Percentiles rank a stretch among this genome's conserved stretches.
Evolutionary conservation across 2,797 vertebrate species (phyloP).

Genomic region (Syndactyla subalaris): DNA sequence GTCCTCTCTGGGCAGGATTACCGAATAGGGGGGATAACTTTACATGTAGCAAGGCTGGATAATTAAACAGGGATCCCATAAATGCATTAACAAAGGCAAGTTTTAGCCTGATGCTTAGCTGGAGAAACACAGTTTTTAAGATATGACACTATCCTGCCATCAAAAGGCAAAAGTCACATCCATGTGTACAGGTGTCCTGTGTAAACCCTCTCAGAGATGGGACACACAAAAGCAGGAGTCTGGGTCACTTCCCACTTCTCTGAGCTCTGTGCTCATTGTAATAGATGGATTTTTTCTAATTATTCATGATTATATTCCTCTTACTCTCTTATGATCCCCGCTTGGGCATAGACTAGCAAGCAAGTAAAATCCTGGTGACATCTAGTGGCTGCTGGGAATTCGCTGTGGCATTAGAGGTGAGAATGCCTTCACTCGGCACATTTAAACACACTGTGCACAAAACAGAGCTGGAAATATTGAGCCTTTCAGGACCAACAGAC

Average conservation of each 20-base stretch:
- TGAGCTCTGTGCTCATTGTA: not conserved
- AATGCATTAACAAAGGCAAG: not conserved
- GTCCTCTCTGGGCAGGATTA: not conserved
- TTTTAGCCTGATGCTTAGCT: not conserved
- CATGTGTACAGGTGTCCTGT: rapidly evolving
- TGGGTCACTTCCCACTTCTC: not conserved
- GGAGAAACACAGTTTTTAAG: not conserved
- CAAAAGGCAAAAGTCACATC: not conserved
- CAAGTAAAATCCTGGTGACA: slow-evolving; percentile 58
- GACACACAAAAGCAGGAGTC: not conserved
- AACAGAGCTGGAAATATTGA: not conserved
- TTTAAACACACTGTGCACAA: not conserved
- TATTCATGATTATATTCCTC: not conserved
- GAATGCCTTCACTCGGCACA: not conserved
- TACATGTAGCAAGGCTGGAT: not conserved
- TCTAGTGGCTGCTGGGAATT: slow-evolving; percentile 48
- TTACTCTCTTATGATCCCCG: rapidly evolving
- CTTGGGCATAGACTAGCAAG: not conserved
- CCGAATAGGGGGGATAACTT: not conserved
- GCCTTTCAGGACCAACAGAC: not conserved
- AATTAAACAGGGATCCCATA: not conserved
- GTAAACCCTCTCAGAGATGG: not conserved
- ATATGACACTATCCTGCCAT: not conserved
- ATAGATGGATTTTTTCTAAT: not conserved
- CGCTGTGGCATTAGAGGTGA: not conserved